Conservation (phyloP, 2,888 invertebrate species). For the Tipula unca region DNA sequence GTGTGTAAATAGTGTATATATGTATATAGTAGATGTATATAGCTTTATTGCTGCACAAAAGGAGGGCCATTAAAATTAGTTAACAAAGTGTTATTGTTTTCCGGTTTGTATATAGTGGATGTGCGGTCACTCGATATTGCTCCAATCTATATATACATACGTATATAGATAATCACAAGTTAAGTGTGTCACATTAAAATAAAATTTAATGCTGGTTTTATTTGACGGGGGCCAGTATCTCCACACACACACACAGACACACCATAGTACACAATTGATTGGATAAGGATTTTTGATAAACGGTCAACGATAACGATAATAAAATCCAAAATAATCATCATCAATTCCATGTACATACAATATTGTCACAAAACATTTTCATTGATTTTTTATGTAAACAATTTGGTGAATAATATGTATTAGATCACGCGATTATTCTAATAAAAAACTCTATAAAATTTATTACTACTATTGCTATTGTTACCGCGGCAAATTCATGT, state of each 20-base stretch:
- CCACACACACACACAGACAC: neutral
- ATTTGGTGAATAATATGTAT: neutral
- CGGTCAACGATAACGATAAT: neutral
- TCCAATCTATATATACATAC: neutral
- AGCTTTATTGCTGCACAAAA: neutral
- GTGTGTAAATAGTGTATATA: neutral
- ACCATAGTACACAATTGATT: neutral
- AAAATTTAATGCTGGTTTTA: neutral
- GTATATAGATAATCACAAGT: neutral
- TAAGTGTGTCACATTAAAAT: neutral
- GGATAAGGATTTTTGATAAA: neutral
- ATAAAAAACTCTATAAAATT: neutral
- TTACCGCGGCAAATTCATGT: neutral
- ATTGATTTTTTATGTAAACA: neutral
- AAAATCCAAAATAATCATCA: conserved; percentile 14
- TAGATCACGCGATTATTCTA: neutral
- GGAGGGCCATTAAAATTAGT: neutral
- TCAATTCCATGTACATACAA: neutral
- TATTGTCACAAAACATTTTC: conserved; percentile 2
- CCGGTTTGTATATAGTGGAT: neutral
- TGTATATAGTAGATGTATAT: no score
- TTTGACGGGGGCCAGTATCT: neutral
- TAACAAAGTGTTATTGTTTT: neutral
- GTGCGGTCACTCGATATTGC: neutral
- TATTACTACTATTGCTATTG: neutral